Base-by-base conservation (phyloP, 2,113 vertebrate species). In the Megaceryle torquata region DNA sequence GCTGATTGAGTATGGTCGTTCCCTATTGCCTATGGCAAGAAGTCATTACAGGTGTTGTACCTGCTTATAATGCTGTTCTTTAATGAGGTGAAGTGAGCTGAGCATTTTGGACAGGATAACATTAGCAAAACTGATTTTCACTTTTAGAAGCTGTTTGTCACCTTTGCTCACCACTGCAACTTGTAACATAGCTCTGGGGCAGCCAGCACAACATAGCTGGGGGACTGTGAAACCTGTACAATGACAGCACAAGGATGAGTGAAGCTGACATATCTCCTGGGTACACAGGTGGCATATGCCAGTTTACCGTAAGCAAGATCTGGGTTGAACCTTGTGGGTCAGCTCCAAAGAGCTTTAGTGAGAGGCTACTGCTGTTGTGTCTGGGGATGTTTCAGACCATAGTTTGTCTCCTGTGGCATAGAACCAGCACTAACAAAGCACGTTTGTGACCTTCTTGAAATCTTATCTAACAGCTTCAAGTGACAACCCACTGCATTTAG, bases 221-320 rank as follows among this genome's bases (percentile, higher is more conserved):
- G n/a, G 19, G 35, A 22, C 6, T 54, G 46, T 64, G 82, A 87
- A 81, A 88, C 12, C 14, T 10, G 8, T n/a, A 19, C 18, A 4
- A 13, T 4, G 20, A 39, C 4, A 4, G 61, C 13, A 0, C 0
- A 0, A 28, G 31, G 24, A 35, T 72, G 61, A 56, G 33, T 15
- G 35, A 78, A 63, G 37, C 59, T 53, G 76, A 29, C 37, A 13
- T 1, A 1, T 71, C 11, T 14, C 50, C 17, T 43, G 63, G 54
- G 44, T 24, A 12, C 28, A 24, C 29, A 21, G 31, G 31, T 70
- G 56, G 39, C 44, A 22, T 10, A 41, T 10, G 9, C 80, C 65
- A 72, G 65, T 63, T 77, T 44, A 8, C 21, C 1, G 5, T 57
- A 14, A 53, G 50, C 1, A 0, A 43, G 37, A 25, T 13, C 26